A percentile compares a stretch with the other conserved stretches of the same genome.
These are phyloP conservation scores for Calcarius ornatus DNA, from an alignment of 2,113 vertebrate species.

Conservation along the genomic window DNA sequence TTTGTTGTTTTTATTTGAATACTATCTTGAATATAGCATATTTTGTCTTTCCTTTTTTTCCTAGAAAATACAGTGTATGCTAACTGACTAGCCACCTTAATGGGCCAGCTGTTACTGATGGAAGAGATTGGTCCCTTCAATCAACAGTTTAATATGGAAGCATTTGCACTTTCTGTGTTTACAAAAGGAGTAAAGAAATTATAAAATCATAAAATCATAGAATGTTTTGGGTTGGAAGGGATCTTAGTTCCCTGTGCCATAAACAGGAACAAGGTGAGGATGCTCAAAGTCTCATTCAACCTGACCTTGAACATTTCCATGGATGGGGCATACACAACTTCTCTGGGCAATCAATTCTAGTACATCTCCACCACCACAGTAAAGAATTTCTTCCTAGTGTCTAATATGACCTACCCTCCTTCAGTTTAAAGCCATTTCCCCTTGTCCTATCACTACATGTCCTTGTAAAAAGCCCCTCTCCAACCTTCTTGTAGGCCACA, in stretches of 20 bases:
- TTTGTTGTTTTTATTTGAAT: background rate
- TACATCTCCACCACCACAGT: fast-evolving
- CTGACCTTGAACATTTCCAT: background rate
- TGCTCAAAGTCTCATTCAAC: background rate
- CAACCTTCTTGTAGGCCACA: background rate
- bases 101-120: background rate
- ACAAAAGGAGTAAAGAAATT: background rate
- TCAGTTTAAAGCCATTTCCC: background rate
- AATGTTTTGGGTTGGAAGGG: background rate
- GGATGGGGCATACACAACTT: background rate
- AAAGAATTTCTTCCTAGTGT: background rate
- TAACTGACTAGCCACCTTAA: background rate
- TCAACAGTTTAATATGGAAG: background rate
- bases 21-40: background rate
- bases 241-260: background rate
- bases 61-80: background rate
- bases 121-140: background rate
- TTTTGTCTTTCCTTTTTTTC: background rate
- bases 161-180: background rate
- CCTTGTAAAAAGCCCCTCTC: background rate
- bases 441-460: background rate
- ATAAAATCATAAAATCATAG: background rate
- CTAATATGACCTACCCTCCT: background rate
- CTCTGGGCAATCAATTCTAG: background rate
- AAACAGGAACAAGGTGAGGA: background rate